Conservation (phyloP, 2,888 invertebrate species). For the Cheilosia pagana region DNA sequence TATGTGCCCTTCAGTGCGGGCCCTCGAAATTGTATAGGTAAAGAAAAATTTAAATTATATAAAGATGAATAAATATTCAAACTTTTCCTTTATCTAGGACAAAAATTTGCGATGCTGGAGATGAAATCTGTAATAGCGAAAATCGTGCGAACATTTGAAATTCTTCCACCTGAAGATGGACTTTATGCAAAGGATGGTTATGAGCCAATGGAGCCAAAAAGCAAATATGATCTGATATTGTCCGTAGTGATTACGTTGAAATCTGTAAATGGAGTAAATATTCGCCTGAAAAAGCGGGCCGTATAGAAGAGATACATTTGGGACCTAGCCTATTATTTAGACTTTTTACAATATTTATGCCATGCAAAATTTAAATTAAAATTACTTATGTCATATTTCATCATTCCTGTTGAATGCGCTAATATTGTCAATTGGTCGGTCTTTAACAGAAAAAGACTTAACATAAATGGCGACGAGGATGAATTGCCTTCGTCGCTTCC, state of each 20-base stretch:
- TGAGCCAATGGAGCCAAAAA: conserved; percentile 73
- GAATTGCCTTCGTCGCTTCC: too few relatives aligned
- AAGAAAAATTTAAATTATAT: neutral
- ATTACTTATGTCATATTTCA: too few relatives aligned
- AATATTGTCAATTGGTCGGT: too few relatives aligned
- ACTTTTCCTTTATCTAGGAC: conserved; percentile 77
- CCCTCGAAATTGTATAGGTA: conserved; percentile 86
- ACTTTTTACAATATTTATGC: too few relatives aligned
- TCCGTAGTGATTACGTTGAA: conserved; percentile 84
- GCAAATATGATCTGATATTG: conserved; percentile 82
- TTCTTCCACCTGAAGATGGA: conserved; percentile 80
- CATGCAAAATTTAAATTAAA: too few relatives aligned
- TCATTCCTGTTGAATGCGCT: too few relatives aligned
- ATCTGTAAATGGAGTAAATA: conserved; percentile 83
- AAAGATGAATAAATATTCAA: conserved; percentile 50
- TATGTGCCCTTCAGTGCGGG: conserved; percentile 88
- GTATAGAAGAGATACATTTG: too few relatives aligned
- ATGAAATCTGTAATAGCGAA: conserved; percentile 85
- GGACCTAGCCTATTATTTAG: too few relatives aligned
- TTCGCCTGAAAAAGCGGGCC: conserved; percentile 79
- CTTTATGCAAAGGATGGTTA: conserved; percentile 78
- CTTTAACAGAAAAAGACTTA: too few relatives aligned
- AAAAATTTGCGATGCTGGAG: conserved; percentile 85
- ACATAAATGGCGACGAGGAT: too few relatives aligned
- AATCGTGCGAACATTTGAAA: conserved; percentile 84